Base-by-base conservation (phyloP, 2,797 vertebrate genomes). In the Silurus aristotelis region DNA sequence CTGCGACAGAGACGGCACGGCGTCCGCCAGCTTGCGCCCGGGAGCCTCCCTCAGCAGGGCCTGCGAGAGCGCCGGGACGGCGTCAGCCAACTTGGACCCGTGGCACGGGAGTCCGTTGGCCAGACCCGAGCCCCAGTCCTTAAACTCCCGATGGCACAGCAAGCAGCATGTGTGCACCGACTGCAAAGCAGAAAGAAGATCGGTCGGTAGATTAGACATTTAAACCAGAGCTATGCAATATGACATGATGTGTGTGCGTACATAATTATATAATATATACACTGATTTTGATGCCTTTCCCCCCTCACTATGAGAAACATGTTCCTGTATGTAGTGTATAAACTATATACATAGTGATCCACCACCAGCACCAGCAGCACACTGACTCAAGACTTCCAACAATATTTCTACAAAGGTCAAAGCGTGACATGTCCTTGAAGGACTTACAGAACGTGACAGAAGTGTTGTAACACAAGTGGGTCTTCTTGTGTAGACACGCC, bases 101-200 rank as follows among this genome's bases (percentile, higher is more conserved):
- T 97, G 96, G 86, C 95, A 95, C 5, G 97, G 95, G 91, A 98
- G 95, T 87, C 98, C 98, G 17, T 99, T 99, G 83, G 95, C 94
- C 75, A 96, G 95, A 1, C 95, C 93, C 22, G 96, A 95, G 87
- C 97, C 97, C 98, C 98, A 99, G 93, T 99, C 98, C 92, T 97
- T 98, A 91, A 97, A 97, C 91, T 99, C 98, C 72, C 97, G 97
- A 91, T 99, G 98, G 92, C 98, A 99, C 83, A 99, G 93, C 91
- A 99, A 95, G 93, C 98, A 99, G 95, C 98, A 99, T 4, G 97
- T 99, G 94, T 99, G 98, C 93, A 98, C 95, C 0, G 97, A 96
- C 95, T 99, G 92, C 84, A 92, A 90, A 83, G 70, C 67, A 75
- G 93, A 91, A 85, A 73, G 15, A 22, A 66, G 61, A 25, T 64